phyloP scores from a whole-genome alignment of 2,113 vertebrate species.

The Guaruba guarouba region DNA sequence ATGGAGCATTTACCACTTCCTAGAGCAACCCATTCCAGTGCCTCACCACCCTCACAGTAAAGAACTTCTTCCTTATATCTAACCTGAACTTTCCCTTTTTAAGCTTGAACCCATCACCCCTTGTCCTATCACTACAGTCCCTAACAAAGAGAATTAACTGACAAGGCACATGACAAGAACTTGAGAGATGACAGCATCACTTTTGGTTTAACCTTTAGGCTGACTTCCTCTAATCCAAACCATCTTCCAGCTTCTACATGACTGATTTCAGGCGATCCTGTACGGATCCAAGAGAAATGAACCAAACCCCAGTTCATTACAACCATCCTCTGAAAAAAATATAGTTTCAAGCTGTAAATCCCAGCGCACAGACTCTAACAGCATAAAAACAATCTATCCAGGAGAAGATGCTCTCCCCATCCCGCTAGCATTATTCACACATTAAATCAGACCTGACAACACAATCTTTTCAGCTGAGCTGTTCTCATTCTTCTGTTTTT shows the following conservation, averaged over 20 bases:
- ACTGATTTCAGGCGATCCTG: background rate
- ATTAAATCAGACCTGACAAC: conserved; percentile 61
- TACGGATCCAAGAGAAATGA: background rate
- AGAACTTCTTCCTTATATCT: background rate
- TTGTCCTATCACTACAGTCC: background rate
- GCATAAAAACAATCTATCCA: conserved; percentile 15
- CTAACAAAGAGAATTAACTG: background rate
- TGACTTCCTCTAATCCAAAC: background rate
- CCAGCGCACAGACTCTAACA: background rate
- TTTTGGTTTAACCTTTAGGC: background rate
- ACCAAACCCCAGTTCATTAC: background rate
- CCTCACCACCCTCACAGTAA: background rate
- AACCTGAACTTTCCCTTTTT: background rate
- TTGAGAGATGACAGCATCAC: background rate
- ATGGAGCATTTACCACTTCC: background rate
- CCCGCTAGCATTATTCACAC: conserved; percentile 45
- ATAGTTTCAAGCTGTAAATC: conserved; percentile 9
- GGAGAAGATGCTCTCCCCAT: conserved; percentile 16
- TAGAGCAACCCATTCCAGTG: background rate
- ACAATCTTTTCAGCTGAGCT: conserved; percentile 54
- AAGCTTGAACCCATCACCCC: background rate
- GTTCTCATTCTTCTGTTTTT: conserved; percentile 44
- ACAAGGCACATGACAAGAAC: background rate
- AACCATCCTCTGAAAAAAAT: background rate
- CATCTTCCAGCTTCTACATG: background rate